These are phyloP conservation scores for Anastrepha ludens DNA, from an alignment of 1,140 invertebrate species.

Conservation along the genomic window DNA sequence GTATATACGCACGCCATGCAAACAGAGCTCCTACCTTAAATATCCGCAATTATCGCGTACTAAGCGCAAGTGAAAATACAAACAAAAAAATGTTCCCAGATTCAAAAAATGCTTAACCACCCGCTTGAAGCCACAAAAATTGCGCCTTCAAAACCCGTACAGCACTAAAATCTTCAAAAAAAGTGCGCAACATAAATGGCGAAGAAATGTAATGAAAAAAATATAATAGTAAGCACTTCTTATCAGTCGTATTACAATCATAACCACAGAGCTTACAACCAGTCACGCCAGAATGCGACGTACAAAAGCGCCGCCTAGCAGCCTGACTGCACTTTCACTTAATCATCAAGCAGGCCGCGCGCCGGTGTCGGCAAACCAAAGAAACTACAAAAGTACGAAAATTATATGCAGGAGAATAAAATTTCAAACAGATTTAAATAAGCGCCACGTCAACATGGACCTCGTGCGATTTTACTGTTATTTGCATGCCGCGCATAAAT, in stretches of 20 bases:
- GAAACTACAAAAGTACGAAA: slow-evolving; percentile 40
- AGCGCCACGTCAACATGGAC: slow-evolving; percentile 10
- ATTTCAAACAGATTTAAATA: slow-evolving; percentile 49
- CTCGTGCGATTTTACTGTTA: background rate
- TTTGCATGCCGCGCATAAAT: slow-evolving; percentile 38
- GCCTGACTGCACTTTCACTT: slow-evolving; percentile 41
- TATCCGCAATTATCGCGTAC: too few species aligned
- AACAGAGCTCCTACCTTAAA: too few species aligned
- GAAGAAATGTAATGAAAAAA: slow-evolving; percentile 1
- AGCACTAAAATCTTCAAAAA: background rate
- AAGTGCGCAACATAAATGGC: background rate
- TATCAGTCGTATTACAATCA: slow-evolving; percentile 40
- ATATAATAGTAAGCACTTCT: slow-evolving; percentile 17
- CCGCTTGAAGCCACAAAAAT: background rate
- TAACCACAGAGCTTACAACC: slow-evolving; percentile 37
- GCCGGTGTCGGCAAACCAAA: background rate
- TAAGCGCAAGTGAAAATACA: too few species aligned
- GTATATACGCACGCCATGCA: too few species aligned
- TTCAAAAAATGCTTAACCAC: background rate
- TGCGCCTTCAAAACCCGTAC: background rate
- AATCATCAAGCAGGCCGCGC: background rate
- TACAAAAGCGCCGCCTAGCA: slow-evolving; percentile 12
- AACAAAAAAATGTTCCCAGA: background rate
- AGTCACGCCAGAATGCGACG: slow-evolving; percentile 16
- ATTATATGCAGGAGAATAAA: slow-evolving; percentile 17